Conservation (phyloP, 2,113 vertebrate species). For the Tachycineta bicolor region DNA sequence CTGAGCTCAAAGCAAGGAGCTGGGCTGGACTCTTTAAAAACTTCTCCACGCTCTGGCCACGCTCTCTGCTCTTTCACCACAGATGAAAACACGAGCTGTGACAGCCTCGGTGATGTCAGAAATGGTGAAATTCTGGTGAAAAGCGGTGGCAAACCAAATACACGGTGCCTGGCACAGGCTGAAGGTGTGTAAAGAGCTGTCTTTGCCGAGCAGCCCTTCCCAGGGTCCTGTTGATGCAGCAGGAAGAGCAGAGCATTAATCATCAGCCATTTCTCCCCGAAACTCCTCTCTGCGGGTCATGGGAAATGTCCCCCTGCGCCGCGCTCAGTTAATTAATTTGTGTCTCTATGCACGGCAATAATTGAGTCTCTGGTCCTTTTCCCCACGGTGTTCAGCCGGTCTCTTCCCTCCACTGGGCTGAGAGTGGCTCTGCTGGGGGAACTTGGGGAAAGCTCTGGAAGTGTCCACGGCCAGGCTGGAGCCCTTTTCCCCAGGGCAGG, state of each 20-base stretch:
- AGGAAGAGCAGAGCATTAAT: not conserved
- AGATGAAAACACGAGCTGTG: not conserved
- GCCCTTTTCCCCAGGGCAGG: too few species aligned
- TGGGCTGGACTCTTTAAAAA: not conserved
- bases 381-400: not conserved
- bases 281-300: constrained; percentile 14
- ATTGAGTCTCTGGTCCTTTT: not conserved
- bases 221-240: not conserved
- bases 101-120: not conserved
- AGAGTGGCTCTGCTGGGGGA: not conserved
- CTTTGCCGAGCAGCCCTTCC: not conserved
- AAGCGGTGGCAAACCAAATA: not conserved
- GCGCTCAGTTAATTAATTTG: constrained; percentile 57
- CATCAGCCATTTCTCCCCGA: not conserved
- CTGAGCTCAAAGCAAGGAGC: not conserved
- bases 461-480: not conserved
- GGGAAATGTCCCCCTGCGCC: constrained; percentile 11
- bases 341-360: constrained; percentile 30
- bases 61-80: not conserved
- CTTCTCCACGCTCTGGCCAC: not conserved
- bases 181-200: not conserved
- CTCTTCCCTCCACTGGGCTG: not conserved
- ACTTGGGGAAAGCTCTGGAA: not conserved
- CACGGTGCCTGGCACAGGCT: not conserved
- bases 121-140: not conserved